Conservation (phyloP, 2,888 invertebrate species). For the Ametastegia equiseti region DNA sequence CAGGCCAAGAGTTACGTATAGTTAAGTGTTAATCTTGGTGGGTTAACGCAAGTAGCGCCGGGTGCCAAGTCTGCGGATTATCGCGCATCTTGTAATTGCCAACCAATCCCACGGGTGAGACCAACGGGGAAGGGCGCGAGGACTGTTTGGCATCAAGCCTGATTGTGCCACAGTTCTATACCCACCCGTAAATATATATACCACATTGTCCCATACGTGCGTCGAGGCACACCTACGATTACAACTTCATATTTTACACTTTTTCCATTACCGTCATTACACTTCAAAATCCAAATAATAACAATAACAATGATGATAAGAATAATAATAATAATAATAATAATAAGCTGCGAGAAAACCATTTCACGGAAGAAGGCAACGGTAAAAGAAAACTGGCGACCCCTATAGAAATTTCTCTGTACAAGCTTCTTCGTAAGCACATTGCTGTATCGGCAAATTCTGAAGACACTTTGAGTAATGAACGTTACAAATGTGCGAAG, state of each 20-base stretch:
- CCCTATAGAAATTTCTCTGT: background rate
- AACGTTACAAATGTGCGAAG: background rate
- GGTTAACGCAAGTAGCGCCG: constrained; percentile 72
- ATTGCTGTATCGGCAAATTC: background rate
- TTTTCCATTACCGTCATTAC: constrained; percentile 52
- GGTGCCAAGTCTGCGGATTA: constrained; percentile 75
- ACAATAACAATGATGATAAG: too few relatives aligned
- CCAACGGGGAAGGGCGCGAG: constrained; percentile 61
- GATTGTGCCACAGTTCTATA: constrained; percentile 68
- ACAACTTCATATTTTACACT: constrained; percentile 53
- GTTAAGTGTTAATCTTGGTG: constrained; percentile 75
- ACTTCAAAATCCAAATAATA: background rate
- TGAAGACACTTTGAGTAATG: background rate
- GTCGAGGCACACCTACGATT: constrained; percentile 45
- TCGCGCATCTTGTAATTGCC: constrained; percentile 76
- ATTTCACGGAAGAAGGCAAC: background rate
- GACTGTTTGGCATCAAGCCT: constrained; percentile 75
- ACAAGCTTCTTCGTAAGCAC: background rate
- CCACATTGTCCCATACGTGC: constrained; percentile 27
- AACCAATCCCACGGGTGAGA: constrained; percentile 72
- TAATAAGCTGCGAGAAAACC: background rate
- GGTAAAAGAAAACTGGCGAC: too few relatives aligned
- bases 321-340: too few relatives aligned
- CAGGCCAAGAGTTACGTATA: constrained; percentile 70
- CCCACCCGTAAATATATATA: constrained; percentile 59